These are phyloP conservation scores for Pongo pygmaeus DNA, from an alignment of 2,113 vertebrate species.

Conservation along the genomic window DNA sequence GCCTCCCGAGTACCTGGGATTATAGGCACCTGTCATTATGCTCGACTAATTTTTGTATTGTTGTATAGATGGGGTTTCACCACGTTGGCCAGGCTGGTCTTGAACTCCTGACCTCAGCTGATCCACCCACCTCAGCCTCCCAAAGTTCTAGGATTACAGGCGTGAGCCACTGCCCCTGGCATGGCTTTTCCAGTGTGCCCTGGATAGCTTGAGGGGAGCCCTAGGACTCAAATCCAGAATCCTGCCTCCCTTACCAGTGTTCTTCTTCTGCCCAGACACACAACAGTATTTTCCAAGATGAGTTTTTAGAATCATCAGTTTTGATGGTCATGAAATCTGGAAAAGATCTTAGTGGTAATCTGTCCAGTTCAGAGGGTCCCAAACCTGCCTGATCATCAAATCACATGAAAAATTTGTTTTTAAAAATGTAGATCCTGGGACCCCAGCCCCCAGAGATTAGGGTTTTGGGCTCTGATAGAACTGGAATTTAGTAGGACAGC, in stretches of 20 bases:
- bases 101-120: too few species aligned
- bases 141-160: too few species aligned
- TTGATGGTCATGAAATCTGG: not conserved
- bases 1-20: too few species aligned
- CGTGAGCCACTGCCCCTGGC: too few species aligned
- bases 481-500: not conserved
- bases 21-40: too few species aligned
- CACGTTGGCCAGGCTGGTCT: too few species aligned
- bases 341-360: constrained; percentile 31
- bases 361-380: not conserved
- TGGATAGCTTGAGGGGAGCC: not conserved
- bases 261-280: not conserved
- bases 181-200: not conserved
- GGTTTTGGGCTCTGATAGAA: not conserved
- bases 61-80: too few species aligned
- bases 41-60: too few species aligned
- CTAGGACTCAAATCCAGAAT: not conserved
- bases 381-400: not conserved
- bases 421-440: not conserved
- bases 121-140: too few species aligned
- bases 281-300: not conserved
- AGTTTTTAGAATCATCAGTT: not conserved
- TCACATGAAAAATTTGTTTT: not conserved
- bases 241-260: not conserved
- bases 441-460: not conserved